Evolutionary conservation across 1,140 invertebrate genomes (phyloP), one percentile per base, ranked within the genome.

Genomic region (Theocolax elegans): DNA sequence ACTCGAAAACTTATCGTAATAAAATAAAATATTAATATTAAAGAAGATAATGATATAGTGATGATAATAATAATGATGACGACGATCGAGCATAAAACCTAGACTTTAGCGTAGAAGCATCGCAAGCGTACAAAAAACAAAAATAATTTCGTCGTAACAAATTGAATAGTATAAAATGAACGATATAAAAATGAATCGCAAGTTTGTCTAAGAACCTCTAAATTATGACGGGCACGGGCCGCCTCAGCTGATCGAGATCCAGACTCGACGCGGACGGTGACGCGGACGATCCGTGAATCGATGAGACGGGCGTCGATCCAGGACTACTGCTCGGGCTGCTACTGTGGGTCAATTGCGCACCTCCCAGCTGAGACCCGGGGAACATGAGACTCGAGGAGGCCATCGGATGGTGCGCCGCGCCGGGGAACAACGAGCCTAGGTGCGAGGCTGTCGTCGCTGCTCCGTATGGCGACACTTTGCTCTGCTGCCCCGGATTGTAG

Each of bases 181-280:
- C n/a, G n/a, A n/a, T n/a, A n/a, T n/a, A n/a, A n/a, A n/a, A n/a
- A n/a, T n/a, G n/a, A n/a, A n/a, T n/a, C n/a, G n/a, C n/a, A n/a
- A n/a, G n/a, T n/a, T n/a, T n/a, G n/a, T n/a, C n/a, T n/a, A 35
- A 35, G 4, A 6, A 35, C 10, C 31, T 69, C 75, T 88, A 90
- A 78, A 87, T 88, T 59, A 88, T 84, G 23, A 90, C 88, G 23
- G 88, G 81, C 10, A 90, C 88, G 1, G 88, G 87, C 75, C 89
- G 83, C 67, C 88, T 75, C 3, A 89, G 69, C 10, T 79, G 76
- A 0, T 83, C 81, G 0, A 79, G 74, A 42, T 89, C 87, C 48
- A 87, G 79, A 40, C 85, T 49, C 51, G 82, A 75, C 12, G 80
- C 71, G 3, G 59, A 51, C 1, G 53, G 68, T 1, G 67, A 49